Evolutionary conservation across 1,140 invertebrate species (phyloP), one percentile per base, ranked within the genome.

Genomic region (Drosophila fuyamai): DNA sequence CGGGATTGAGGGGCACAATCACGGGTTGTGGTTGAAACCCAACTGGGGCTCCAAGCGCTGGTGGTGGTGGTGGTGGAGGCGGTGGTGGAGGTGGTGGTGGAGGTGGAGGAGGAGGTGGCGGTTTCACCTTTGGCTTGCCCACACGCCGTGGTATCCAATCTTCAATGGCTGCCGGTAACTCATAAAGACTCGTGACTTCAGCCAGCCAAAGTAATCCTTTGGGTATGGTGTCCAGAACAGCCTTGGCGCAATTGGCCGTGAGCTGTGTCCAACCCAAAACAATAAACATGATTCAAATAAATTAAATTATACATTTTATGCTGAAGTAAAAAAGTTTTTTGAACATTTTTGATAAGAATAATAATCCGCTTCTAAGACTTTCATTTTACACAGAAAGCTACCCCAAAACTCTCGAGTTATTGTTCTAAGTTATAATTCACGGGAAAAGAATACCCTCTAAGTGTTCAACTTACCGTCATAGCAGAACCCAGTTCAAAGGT

Each of bases 111-210:
- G 72, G 51, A 0, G 79, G 63, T 5, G 53, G 43, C 5, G 66
- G 61, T 2, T 48, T 58, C 0, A 70, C 72, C 16, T 74, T 79
- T 0, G 81, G 81, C 8, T 77, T 86, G 13, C 50, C 46, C 16
- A 50, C 53, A 3, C 58, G 63, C 1, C 83, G 63, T 2, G 83
- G 83, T 14, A 88, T 46, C 84, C 84, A 88, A 63, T 89, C 83
- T 32, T 82, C 84, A 27, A 89, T 18, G n/a, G 76, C 76, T 14
- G 62, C 76, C 0, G 83, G 83, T 13, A 83, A 27, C 7, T 65
- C 48, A 59, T 88, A 88, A 38, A 89, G 47, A 13, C 61, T 14
- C 0, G 84, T 88, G 2, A 55, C 10, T 50, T 88, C 83, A 1
- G 0, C 79, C 14, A 86, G 40, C 10, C 55, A 5, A 0, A 79